Percentiles rank a stretch among this genome's conserved stretches.
phyloP scores from a whole-genome alignment of 53 echinoderm and acorn worm species.

The Apostichopus leukothele region DNA sequence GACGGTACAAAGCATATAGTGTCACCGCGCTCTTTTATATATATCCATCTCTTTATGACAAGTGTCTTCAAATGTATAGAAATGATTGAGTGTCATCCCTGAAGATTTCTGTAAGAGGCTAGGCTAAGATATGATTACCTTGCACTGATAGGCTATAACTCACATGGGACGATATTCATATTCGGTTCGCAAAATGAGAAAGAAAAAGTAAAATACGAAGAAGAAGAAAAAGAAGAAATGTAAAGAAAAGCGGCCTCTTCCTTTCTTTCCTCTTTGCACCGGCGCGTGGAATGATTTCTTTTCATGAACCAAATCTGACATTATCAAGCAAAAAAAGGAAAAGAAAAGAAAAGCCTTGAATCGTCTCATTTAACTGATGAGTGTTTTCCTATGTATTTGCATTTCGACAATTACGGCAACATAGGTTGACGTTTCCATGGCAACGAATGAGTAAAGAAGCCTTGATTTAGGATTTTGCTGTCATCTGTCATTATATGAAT shows the following conservation, averaged over 20 bases:
- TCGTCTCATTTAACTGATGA: slow-evolving; percentile 18
- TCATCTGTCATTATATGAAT: slow-evolving; percentile 3
- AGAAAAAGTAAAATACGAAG: background rate
- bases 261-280: background rate
- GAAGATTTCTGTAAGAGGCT: background rate
- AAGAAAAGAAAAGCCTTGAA: background rate
- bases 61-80: background rate
- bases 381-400: background rate
- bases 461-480: background rate
- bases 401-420: slow-evolving; percentile 14
- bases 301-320: slow-evolving; percentile 22
- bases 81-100: background rate
- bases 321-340: background rate
- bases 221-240: background rate
- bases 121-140: slow-evolving; percentile 7
- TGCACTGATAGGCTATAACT: slow-evolving; percentile 1
- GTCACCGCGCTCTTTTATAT: background rate
- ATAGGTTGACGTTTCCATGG: slow-evolving; percentile 9
- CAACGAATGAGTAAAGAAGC: background rate
- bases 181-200: background rate
- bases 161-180: slow-evolving; percentile 10
- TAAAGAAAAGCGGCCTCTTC: background rate
- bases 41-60: background rate
- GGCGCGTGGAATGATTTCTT: slow-evolving; percentile 1
- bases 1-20: background rate